These are phyloP conservation scores for Lypha dubia DNA, from an alignment of 2,888 invertebrate species.

Conservation along the genomic window DNA sequence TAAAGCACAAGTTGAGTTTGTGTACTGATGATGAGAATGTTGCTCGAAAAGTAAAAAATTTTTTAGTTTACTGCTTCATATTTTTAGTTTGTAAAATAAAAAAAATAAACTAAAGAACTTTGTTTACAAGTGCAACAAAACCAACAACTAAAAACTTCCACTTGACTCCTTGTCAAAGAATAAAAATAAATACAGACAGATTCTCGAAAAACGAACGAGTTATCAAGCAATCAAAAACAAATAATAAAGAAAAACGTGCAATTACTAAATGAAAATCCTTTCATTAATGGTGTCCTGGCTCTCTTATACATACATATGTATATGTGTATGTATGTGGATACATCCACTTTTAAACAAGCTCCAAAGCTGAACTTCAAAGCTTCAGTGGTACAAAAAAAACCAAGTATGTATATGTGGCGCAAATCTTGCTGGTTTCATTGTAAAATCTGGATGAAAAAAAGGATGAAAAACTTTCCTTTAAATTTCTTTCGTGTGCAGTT, in stretches of 20 bases:
- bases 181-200: conserved; percentile 22
- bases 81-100: conserved; percentile 3
- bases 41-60: conserved; percentile 25
- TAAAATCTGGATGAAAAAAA: not conserved
- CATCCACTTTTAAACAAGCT: not conserved
- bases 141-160: conserved; percentile 27
- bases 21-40: conserved; percentile 16
- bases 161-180: conserved; percentile 55
- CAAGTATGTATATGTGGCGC: not conserved
- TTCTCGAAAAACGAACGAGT: conserved; percentile 34
- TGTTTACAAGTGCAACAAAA: conserved; percentile 33
- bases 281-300: conserved; percentile 76
- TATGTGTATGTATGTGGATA: not conserved
- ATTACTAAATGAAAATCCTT: conserved; percentile 78
- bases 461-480: conserved; percentile 18
- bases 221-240: conserved; percentile 39
- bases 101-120: conserved; percentile 5
- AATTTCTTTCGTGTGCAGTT: conserved; percentile 22
- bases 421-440: not conserved
- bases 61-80: not conserved
- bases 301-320: not conserved
- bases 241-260: conserved; percentile 17
- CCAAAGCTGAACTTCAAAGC: conserved; percentile 1
- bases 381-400: not conserved
- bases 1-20: conserved; percentile 31